These are phyloP conservation scores for Anomalospiza imberbis DNA, from an alignment of 2,797 vertebrate species.

Conservation along the genomic window DNA sequence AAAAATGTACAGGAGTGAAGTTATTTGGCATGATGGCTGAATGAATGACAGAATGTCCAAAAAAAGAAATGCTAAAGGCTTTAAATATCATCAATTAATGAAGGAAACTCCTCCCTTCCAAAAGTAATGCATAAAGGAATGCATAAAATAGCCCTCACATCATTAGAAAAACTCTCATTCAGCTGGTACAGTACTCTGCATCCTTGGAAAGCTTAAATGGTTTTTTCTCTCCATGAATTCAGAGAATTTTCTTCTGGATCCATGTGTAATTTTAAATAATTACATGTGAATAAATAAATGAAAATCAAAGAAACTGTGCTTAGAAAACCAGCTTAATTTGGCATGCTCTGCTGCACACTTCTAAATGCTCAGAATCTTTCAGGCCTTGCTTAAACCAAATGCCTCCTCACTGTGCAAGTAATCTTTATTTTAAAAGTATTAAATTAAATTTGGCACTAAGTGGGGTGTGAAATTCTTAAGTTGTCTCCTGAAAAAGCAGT, in stretches of 20 bases:
- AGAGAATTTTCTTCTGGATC: slow-evolving; percentile 20
- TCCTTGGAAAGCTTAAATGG: background rate
- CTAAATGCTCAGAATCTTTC: slow-evolving; percentile 24
- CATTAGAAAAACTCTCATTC: background rate
- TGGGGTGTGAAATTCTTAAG: slow-evolving; percentile 52
- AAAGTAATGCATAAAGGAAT: background rate
- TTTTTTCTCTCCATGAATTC: background rate
- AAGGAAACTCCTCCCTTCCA: background rate
- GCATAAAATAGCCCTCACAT: background rate
- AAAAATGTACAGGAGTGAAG: background rate
- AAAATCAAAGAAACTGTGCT: slow-evolving; percentile 55
- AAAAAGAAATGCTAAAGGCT: background rate
- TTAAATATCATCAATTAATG: background rate
- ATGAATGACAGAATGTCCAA: background rate
- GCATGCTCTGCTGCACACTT: slow-evolving; percentile 36
- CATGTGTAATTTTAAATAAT: slow-evolving; percentile 47
- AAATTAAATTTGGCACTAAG: slow-evolving; percentile 46
- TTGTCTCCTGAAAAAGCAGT: background rate
- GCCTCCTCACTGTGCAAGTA: slow-evolving; percentile 38
- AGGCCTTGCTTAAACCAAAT: slow-evolving; percentile 20
- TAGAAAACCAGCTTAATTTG: slow-evolving; percentile 59
- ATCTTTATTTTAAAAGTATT: slow-evolving; percentile 6
- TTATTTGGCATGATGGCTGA: background rate
- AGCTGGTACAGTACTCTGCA: background rate
- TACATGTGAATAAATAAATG: slow-evolving; percentile 60